Conservation (phyloP, 2,888 invertebrate species). For the Stenurella melanura region DNA sequence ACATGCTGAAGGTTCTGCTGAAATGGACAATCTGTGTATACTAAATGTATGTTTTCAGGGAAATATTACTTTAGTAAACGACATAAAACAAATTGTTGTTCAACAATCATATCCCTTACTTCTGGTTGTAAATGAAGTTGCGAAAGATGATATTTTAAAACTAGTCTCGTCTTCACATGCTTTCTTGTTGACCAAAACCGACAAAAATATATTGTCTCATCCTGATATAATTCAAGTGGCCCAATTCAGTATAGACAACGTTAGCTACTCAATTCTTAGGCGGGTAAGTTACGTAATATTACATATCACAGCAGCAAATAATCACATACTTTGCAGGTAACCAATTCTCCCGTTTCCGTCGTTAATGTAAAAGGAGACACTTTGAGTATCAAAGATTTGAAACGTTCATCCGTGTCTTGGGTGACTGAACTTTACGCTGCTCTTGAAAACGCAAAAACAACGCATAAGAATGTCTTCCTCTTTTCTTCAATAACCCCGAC, state of each 20-base stretch:
- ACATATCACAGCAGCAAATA: neutral
- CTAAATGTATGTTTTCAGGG: conserved; percentile 62
- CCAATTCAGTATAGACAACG: conserved; percentile 60
- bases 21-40: too few species aligned
- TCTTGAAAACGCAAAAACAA: conserved; percentile 51
- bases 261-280: conserved; percentile 66
- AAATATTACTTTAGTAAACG: conserved; percentile 63
- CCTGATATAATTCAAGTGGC: conserved; percentile 62
- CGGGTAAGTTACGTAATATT: conserved; percentile 58
- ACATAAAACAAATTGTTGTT: conserved; percentile 64
- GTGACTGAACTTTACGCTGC: conserved; percentile 63
- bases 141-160: conserved; percentile 65
- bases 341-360: conserved; percentile 53
- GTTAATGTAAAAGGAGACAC: conserved; percentile 65
- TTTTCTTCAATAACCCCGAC: conserved; percentile 65
- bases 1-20: too few species aligned
- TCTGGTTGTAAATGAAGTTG: conserved; percentile 63
- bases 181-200: conserved; percentile 64
- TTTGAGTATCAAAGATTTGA: conserved; percentile 66
- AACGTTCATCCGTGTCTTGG: conserved; percentile 65
- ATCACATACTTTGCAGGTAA: conserved; percentile 46
- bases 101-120: conserved; percentile 67
- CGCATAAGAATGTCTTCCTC: conserved; percentile 62
- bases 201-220: conserved; percentile 58
- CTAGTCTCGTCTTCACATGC: conserved; percentile 64